Evolutionary conservation across 2,797 vertebrate genomes (phyloP).

Genomic region (Pelochelys cantorii): DNA sequence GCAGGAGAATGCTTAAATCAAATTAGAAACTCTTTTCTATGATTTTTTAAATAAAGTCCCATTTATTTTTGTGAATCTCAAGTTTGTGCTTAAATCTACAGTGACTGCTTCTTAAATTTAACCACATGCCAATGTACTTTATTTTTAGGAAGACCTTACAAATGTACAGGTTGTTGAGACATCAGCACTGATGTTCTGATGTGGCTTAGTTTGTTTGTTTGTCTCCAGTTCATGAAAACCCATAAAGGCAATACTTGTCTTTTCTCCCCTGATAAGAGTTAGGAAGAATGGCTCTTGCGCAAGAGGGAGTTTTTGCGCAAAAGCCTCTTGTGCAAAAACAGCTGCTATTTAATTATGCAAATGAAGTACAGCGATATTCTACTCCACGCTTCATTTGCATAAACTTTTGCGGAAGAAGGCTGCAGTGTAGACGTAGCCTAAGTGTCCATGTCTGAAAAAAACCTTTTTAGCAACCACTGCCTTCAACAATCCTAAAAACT

Average conservation of each 20-base stretch:
- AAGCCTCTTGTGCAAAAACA: too few relatives aligned
- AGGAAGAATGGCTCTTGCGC: too few relatives aligned
- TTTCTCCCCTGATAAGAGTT: not conserved
- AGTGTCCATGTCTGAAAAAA: conserved; percentile 24
- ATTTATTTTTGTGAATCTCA: not conserved
- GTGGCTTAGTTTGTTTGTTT: not conserved
- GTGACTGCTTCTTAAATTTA: not conserved
- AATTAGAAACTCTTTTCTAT: not conserved
- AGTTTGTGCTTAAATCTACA: not conserved
- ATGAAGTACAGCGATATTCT: too few relatives aligned
- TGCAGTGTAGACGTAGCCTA: not conserved
- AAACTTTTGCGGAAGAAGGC: too few relatives aligned
- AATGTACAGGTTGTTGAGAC: not conserved
- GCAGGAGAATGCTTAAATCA: not conserved
- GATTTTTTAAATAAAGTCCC: not conserved
- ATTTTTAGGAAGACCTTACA: not conserved
- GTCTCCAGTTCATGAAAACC: conserved; percentile 35
- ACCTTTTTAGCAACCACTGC: conserved; percentile 2
- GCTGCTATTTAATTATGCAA: too few relatives aligned
- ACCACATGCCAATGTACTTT: not conserved
- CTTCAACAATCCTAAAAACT: conserved; percentile 61
- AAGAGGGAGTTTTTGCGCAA: too few relatives aligned
- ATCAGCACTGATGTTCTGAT: not conserved
- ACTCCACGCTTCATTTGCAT: too few relatives aligned
- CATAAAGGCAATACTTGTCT: not conserved